Percentiles rank a stretch among this genome's conserved stretches.
Evolutionary conservation across 1,140 invertebrate species (phyloP).

Genomic region (Physella acuta): DNA sequence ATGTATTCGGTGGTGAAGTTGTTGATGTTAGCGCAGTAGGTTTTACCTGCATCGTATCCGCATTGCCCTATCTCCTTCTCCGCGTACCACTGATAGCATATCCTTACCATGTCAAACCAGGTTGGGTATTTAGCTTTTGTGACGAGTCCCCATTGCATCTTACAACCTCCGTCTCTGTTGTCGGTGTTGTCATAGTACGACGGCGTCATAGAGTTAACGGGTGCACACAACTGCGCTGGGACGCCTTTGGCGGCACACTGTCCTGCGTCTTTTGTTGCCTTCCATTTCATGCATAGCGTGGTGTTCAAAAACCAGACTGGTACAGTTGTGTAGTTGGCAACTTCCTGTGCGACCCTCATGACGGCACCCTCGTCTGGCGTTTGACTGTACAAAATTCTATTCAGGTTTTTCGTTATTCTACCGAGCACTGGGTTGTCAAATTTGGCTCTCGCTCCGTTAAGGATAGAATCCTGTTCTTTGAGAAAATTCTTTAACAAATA

Average conservation of each 20-base stretch:
- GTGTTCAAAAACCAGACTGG: slow-evolving; percentile 24
- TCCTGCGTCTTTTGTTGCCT: slow-evolving; percentile 21
- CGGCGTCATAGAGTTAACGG: slow-evolving; percentile 21
- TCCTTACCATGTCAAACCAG: slow-evolving; percentile 18
- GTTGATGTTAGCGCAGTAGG: slow-evolving; percentile 26
- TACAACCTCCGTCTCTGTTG: slow-evolving; percentile 28
- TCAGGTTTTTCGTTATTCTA: too few species aligned
- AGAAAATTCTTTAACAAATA: slow-evolving; percentile 12
- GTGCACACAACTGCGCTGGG: slow-evolving; percentile 24
- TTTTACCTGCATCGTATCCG: slow-evolving; percentile 15
- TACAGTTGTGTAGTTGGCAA: slow-evolving; percentile 10
- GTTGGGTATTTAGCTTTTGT: background rate
- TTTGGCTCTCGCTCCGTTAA: background rate
- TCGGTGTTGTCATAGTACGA: slow-evolving; percentile 31
- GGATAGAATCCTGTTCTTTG: background rate
- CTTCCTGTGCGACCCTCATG: slow-evolving; percentile 9
- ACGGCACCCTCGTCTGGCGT: slow-evolving; percentile 3
- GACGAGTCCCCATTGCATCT: slow-evolving; percentile 29
- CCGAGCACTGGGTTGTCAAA: background rate
- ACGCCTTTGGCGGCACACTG: slow-evolving; percentile 28
- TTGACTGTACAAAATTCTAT: too few species aligned
- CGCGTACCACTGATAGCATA: slow-evolving; percentile 32
- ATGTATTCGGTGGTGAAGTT: slow-evolving; percentile 19
- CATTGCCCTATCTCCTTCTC: slow-evolving; percentile 26
- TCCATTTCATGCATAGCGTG: slow-evolving; percentile 29